A percentile compares a stretch with the other conserved stretches of the same genome.
These are phyloP conservation scores for Entomyzon cyanotis DNA, from an alignment of 2,113 vertebrate species.

Conservation along the genomic window DNA sequence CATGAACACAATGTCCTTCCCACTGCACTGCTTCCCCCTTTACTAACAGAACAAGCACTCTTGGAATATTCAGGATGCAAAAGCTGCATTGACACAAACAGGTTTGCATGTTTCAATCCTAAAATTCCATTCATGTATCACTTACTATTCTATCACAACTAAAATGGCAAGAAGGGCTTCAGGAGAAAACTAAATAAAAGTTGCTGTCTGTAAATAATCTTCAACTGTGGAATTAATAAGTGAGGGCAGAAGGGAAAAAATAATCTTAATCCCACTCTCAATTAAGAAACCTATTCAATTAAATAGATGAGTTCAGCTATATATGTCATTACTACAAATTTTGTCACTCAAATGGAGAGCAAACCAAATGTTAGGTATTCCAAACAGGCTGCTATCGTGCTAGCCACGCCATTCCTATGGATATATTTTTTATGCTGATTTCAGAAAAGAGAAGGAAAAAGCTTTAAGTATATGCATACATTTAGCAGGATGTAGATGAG, in stretches of 20 bases:
- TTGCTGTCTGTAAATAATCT: background rate
- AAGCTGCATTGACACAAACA: background rate
- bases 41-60: background rate
- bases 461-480: background rate
- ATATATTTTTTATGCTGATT: background rate
- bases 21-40: background rate
- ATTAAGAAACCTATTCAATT: background rate
- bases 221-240: background rate
- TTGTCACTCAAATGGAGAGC: background rate
- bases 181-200: background rate
- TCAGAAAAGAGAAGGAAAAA: background rate
- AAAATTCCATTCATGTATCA: background rate
- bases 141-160: background rate
- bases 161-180: background rate
- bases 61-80: background rate
- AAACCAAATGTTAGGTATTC: background rate
- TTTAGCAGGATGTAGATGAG: background rate
- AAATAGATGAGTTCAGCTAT: background rate
- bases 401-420: background rate
- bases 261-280: background rate
- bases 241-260: background rate
- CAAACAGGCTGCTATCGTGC: background rate
- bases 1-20: background rate
- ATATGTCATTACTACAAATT: background rate
- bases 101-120: background rate